These are phyloP conservation scores for Ataeniobius toweri DNA, from an alignment of 2,797 vertebrate genomes.

Conservation along the genomic window DNA sequence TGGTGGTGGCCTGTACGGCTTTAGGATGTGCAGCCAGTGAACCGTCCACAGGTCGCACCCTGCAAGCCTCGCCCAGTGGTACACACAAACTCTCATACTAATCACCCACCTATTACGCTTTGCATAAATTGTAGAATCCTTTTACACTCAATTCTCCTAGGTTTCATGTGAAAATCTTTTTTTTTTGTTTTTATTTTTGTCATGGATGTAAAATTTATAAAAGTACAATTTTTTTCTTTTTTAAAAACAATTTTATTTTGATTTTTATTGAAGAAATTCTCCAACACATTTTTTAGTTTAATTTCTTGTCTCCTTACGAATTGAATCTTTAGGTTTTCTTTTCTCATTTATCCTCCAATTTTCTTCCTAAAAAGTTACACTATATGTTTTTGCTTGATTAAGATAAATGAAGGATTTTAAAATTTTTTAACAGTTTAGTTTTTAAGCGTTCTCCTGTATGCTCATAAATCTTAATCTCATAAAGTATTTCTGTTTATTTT, in stretches of 20 bases:
- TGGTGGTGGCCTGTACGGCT: conserved; percentile 87
- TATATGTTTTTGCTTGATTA: conserved; percentile 13
- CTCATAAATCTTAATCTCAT: not conserved
- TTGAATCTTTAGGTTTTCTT: not conserved
- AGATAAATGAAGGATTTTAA: not conserved
- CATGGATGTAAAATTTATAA: not conserved
- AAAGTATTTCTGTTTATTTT: not conserved
- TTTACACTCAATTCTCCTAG: not conserved
- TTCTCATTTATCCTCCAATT: not conserved
- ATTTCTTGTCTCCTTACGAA: not conserved
- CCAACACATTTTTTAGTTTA: not conserved
- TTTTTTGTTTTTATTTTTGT: not conserved
- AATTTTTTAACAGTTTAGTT: not conserved
- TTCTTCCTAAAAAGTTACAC: conserved; percentile 13
- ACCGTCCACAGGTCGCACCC: conserved; percentile 85
- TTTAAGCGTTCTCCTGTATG: not conserved
- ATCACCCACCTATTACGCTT: not conserved
- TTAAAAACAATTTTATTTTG: not conserved
- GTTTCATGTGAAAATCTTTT: not conserved
- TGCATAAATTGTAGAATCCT: not conserved
- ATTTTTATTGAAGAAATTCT: not conserved
- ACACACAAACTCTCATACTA: conserved; percentile 30
- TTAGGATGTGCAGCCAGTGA: conserved; percentile 86
- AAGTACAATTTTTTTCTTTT: rapidly evolving
- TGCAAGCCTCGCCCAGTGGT: conserved; percentile 89